Conservation (phyloP, 2,113 vertebrate genomes). For the Macquaria australasica region DNA sequence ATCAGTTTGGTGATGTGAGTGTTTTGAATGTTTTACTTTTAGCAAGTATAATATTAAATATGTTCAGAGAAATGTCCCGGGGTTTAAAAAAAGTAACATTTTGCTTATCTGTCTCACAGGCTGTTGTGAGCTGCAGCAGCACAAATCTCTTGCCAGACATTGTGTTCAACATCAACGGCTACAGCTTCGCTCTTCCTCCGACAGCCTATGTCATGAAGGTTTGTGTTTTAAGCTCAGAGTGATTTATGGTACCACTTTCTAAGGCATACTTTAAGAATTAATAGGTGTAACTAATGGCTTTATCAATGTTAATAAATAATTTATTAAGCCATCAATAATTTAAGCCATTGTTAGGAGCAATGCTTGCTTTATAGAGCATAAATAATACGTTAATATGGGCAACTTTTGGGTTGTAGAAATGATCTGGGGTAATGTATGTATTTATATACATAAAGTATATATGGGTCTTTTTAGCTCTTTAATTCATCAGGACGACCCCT, state of each 20-base stretch:
- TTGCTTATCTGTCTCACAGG: slow-evolving; percentile 15
- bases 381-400: not conserved
- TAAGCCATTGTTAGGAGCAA: not conserved
- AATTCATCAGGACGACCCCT: not conserved
- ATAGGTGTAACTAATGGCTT: not conserved
- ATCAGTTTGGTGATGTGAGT: slow-evolving; percentile 18
- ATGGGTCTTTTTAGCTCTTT: not conserved
- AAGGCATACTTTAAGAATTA: not conserved
- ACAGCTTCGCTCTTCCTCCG: slow-evolving; percentile 36
- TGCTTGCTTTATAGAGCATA: not conserved
- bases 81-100: not conserved
- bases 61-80: not conserved
- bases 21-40: not conserved
- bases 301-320: not conserved
- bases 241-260: not conserved
- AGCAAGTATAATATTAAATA: not conserved
- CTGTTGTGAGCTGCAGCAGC: slow-evolving; percentile 24
- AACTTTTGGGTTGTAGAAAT: not conserved
- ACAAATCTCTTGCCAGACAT: slow-evolving; percentile 33
- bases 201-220: slow-evolving; percentile 51
- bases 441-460: too few species aligned
- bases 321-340: not conserved
- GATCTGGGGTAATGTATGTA: not conserved
- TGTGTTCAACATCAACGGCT: slow-evolving; percentile 59
- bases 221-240: slow-evolving; percentile 12